These are phyloP conservation scores for Drosophila atroscutellata DNA, from an alignment of 2,888 invertebrate species.

Conservation along the genomic window DNA sequence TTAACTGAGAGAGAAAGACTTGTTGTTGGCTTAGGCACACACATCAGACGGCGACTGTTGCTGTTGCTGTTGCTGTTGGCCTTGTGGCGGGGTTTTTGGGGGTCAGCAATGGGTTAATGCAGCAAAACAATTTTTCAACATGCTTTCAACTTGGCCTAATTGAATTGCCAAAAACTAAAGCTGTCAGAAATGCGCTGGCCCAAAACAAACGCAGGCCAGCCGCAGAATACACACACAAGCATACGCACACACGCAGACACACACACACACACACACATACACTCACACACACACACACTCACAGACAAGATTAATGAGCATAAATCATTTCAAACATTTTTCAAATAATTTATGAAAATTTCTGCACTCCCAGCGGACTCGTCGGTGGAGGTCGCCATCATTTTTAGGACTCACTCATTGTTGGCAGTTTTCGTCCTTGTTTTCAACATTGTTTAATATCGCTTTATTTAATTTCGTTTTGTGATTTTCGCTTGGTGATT, in stretches of 20 bases:
- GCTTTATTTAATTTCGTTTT: slow-evolving; percentile 34
- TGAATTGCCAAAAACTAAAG: slow-evolving; percentile 68
- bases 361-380: slow-evolving; percentile 43
- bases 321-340: slow-evolving; percentile 65
- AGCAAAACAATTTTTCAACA: slow-evolving; percentile 65
- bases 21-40: slow-evolving; percentile 32
- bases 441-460: slow-evolving; percentile 38
- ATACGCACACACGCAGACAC: slow-evolving; percentile 7
- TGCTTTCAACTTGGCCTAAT: slow-evolving; percentile 66
- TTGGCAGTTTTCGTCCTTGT: slow-evolving; percentile 33
- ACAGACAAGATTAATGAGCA: slow-evolving; percentile 65
- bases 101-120: slow-evolving; percentile 62
- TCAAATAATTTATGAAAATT: slow-evolving; percentile 68
- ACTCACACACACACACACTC: slow-evolving; percentile 5
- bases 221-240: slow-evolving; percentile 23
- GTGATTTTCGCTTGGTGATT: slow-evolving; percentile 29
- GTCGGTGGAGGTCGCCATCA: slow-evolving; percentile 50
- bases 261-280: slow-evolving; percentile 13
- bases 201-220: slow-evolving; percentile 46
- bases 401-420: slow-evolving; percentile 57
- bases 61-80: slow-evolving; percentile 28
- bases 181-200: slow-evolving; percentile 61
- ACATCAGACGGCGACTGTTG: slow-evolving; percentile 44
- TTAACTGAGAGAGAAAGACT: neutral
- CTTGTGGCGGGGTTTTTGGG: slow-evolving; percentile 13